Evolutionary conservation across 2,888 invertebrate species (phyloP), one percentile per base, ranked within the genome.

Genomic region (Nomada flava): DNA sequence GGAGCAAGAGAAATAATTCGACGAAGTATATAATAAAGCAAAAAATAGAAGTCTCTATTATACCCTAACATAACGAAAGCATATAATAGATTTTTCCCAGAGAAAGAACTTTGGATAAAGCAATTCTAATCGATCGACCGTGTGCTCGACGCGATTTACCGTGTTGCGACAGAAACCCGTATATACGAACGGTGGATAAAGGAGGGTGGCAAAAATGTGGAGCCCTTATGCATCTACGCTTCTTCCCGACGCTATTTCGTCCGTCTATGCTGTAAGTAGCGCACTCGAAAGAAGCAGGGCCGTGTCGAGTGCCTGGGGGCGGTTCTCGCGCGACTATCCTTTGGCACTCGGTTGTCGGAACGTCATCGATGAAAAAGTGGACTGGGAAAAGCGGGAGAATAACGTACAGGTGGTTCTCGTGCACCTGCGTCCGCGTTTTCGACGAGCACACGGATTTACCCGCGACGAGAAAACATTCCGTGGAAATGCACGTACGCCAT

Each of bases 271-370:
- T 55, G 84, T 76, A 79, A 75, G 79, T 83, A 69, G 83, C 69
- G 75, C 84, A 85, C 84, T 88, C 82, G 79, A 75, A 79, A 82
- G 84, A 82, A 82, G 82, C 81, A 82, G 80, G 75, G 76, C 65
- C 78, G 88, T 84, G 89, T 89, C 89, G 87, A 89, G 88, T 84
- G 82, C 73, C 82, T 82, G 69, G 70, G 80, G 78, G 70, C 72
- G 67, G 82, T 71, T 69, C 68, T 62, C 50, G 67, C 42, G 65
- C 65, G 62, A 42, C 65, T 63, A 55, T 55, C 50, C 67, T 70
- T 44, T 60, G 71, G 36, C 64, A 59, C 57, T 78, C 68, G 72
- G 74, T 79, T 18, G 57, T 77, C 57, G 75, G 77, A 55, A 69
- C 52, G 75, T 69, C 52, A 60, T 53, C 71, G 76, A 64, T 57